A percentile compares a stretch with the other conserved stretches of the same genome.
phyloP scores from a whole-genome alignment of 2,113 vertebrate genomes.

The Oxyura jamaicensis region DNA sequence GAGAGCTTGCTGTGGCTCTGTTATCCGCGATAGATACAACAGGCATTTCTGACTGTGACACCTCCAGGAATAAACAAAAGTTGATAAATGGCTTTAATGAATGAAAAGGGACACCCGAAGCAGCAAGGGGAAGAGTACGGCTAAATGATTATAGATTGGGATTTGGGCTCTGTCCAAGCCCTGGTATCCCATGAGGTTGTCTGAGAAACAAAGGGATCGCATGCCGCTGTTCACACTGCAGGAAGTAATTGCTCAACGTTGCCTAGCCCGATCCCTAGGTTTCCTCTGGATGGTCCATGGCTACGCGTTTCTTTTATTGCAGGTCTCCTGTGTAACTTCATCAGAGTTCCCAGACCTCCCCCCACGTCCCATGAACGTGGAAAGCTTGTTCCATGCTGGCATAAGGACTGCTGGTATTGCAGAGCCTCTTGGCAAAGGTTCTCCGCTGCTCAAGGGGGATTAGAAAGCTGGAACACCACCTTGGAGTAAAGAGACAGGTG shows the following conservation, averaged over 20 bases:
- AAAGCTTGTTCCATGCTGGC: neutral
- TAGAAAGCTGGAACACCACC: constrained; percentile 37
- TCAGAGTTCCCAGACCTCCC: neutral
- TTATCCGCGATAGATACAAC: neutral
- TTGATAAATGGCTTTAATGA: neutral
- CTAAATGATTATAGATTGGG: neutral
- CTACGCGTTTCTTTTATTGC: neutral
- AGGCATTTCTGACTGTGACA: neutral
- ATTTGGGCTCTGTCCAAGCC: neutral
- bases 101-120: neutral
- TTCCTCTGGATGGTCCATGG: neutral
- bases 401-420: neutral
- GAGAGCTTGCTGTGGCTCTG: neutral
- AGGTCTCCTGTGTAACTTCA: neutral
- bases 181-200: neutral
- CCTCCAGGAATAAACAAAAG: neutral
- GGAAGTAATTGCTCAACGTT: neutral
- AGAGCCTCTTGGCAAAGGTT: neutral
- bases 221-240: neutral
- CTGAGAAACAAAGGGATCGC: neutral
- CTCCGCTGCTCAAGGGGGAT: neutral
- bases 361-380: neutral
- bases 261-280: neutral
- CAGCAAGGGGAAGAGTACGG: neutral
- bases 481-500: constrained; percentile 36